Base-by-base conservation (phyloP, 2,113 vertebrate species). In the Pedetes capensis region DNA sequence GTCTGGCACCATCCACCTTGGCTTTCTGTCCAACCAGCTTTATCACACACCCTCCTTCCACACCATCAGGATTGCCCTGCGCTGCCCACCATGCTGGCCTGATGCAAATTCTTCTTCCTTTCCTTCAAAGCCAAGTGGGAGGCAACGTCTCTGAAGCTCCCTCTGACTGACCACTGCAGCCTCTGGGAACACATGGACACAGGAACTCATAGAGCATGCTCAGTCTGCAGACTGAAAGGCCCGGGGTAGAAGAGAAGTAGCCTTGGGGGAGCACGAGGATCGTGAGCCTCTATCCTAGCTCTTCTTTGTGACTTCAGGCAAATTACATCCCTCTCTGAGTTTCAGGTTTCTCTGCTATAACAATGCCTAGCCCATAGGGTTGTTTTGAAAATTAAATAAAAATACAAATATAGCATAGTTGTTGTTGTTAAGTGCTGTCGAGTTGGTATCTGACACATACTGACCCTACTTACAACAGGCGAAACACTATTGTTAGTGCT, bases 311-410 rank as follows among this genome's bases (percentile, higher is more conserved):
- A 79, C 49, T 47, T 47, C 13, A n/a, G 74, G 27, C 39, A 51
- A 80, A n/a, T 13, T 18, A n/a, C 14, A 44, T 69, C 53, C 61
- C 29, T 55, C 42, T n/a, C 69, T 1, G 7, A 68, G 53, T 12
- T 16, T 81, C 57, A 23, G 17, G 25, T 39, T 71, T 29, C 14
- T 72, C 61, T 14, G 0, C 57, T 89, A 6, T 8, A 63, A 85
- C 87, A 57, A 37, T 27, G 17, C 6, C 51, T 42, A 66, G 16
- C 10, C 10, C 23, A 3, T 27, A n/a, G 1, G 22, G 37, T 32
- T 12, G 29, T 68, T 91, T 61, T 39, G 63, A 68, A 93, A 66
- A 86, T 76, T 64, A 91, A 94, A 88, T 92, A 34, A 66, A 81
- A 72, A 87, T 0, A 18, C 32, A 61, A 14, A 32, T 20, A 37